These are phyloP conservation scores for Charina bottae DNA, from an alignment of 2,113 vertebrate species.

Conservation along the genomic window DNA sequence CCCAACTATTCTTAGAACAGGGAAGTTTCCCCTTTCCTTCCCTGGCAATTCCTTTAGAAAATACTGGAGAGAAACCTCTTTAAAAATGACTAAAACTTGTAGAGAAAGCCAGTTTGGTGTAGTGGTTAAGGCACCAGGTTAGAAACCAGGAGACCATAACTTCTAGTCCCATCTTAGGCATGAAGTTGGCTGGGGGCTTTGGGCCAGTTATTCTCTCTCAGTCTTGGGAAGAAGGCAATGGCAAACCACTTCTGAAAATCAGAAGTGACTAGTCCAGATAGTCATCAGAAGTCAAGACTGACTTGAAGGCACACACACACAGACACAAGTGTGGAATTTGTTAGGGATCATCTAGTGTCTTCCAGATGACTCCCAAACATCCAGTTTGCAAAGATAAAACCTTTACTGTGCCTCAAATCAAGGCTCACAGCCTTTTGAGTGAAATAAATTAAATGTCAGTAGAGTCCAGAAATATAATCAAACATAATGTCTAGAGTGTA, in stretches of 20 bases:
- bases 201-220: neutral
- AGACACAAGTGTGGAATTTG: too few relatives aligned
- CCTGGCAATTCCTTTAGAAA: neutral
- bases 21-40: neutral
- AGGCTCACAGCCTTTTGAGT: neutral
- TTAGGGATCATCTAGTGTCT: neutral
- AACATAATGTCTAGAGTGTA: neutral
- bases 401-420: neutral
- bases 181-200: neutral
- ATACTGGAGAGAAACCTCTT: neutral
- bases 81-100: neutral
- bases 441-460: neutral
- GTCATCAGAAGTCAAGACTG: neutral
- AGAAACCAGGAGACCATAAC: neutral
- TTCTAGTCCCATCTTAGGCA: neutral
- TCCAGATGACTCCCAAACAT: neutral
- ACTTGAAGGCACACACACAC: neutral
- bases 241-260: neutral
- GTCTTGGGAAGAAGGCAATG: neutral
- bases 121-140: neutral
- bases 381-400: neutral
- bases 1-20: neutral
- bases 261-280: neutral
- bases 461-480: neutral
- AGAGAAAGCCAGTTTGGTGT: neutral